phyloP scores from a whole-genome alignment of 2,888 invertebrate species.

The Masnerella sp. region DNA sequence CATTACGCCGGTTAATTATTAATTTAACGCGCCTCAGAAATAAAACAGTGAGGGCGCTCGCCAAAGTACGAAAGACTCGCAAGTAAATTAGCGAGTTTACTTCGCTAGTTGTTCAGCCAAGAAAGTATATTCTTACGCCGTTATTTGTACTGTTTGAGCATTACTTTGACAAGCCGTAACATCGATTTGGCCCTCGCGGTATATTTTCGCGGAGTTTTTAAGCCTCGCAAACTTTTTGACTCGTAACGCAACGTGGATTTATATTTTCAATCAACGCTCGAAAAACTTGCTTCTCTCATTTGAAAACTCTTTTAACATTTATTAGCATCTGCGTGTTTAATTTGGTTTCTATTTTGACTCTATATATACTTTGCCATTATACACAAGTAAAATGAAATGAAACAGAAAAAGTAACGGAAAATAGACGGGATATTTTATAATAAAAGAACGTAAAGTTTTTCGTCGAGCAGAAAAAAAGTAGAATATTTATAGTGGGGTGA shows the following conservation, averaged over 20 bases:
- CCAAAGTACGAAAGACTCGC: slow-evolving; percentile 30
- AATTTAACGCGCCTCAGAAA: slow-evolving; percentile 37
- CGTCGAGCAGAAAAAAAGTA: too few relatives aligned
- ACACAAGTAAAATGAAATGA: too few relatives aligned
- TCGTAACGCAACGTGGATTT: neutral
- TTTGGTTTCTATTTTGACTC: too few relatives aligned
- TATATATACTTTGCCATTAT: too few relatives aligned
- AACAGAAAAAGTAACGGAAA: too few relatives aligned
- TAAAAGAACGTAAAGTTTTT: too few relatives aligned
- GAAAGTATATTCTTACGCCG: slow-evolving; percentile 20
- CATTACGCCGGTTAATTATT: slow-evolving; percentile 43
- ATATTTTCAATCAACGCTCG: slow-evolving; percentile 1
- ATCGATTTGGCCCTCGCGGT: slow-evolving; percentile 9
- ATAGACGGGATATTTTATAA: too few relatives aligned
- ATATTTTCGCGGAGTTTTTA: slow-evolving; percentile 4
- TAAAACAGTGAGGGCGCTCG: slow-evolving; percentile 24
- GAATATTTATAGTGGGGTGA: too few relatives aligned
- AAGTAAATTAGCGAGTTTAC: slow-evolving; percentile 41
- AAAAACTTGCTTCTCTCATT: too few relatives aligned
- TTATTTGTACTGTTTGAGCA: slow-evolving; percentile 41
- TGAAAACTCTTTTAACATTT: too few relatives aligned
- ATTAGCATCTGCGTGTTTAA: too few relatives aligned
- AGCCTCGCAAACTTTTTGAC: neutral
- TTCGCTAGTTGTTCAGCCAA: slow-evolving; percentile 13
- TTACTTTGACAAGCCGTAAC: slow-evolving; percentile 32